These are phyloP conservation scores for Chiloscyllium plagiosum DNA, from an alignment of 2,113 vertebrate species.

Conservation along the genomic window DNA sequence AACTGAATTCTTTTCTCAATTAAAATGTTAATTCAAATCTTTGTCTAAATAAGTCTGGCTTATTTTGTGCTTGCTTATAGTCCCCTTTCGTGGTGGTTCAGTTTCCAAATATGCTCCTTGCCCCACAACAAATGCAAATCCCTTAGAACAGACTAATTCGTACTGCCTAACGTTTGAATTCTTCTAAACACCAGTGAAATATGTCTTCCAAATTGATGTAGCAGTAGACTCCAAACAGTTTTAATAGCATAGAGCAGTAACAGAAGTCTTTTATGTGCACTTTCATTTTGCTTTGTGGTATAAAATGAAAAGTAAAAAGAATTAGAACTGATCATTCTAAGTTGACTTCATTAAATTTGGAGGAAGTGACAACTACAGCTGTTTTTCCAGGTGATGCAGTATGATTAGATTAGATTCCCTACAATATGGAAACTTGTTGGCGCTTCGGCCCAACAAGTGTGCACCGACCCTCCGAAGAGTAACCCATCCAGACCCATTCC, in stretches of 20 bases:
- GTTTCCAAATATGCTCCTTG: neutral
- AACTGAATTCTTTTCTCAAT: neutral
- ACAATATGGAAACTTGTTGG: too few species aligned
- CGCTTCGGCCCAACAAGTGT: too few species aligned
- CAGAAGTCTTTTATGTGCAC: neutral
- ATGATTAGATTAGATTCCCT: too few species aligned
- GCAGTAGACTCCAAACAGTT: neutral
- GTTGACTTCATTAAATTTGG: neutral
- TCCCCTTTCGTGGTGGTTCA: neutral
- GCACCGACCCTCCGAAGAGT: too few species aligned
- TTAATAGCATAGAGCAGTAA: neutral
- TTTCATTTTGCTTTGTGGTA: neutral
- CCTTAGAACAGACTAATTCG: neutral
- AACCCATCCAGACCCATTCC: too few species aligned
- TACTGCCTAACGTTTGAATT: neutral
- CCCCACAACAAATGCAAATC: neutral
- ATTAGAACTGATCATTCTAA: neutral
- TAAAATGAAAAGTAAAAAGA: neutral
- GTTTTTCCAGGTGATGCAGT: neutral
- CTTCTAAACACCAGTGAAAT: neutral
- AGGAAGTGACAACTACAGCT: neutral
- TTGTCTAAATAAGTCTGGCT: neutral
- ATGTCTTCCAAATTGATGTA: neutral
- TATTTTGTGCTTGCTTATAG: neutral
- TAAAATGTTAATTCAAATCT: neutral